phyloP scores from a whole-genome alignment of 1,140 invertebrate species.

The Platorchestia sp. region DNA sequence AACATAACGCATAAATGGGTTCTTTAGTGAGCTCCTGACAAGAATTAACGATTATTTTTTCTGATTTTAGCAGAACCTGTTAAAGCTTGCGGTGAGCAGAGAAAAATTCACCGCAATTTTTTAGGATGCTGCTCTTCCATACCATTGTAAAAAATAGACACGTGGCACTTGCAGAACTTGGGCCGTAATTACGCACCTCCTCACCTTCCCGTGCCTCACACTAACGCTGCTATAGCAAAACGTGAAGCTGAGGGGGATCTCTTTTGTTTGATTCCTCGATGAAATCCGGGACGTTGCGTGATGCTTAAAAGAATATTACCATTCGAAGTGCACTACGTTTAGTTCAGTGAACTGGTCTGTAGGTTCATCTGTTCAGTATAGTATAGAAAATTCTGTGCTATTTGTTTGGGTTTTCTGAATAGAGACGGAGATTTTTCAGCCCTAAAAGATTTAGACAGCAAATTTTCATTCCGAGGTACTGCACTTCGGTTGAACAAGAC shows the following conservation, averaged over 20 bases:
- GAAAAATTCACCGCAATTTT: background rate
- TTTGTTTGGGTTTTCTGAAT: no score
- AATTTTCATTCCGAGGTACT: background rate
- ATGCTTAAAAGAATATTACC: background rate
- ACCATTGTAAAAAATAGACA: background rate
- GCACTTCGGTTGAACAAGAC: background rate
- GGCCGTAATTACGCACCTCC: background rate
- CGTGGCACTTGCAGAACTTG: background rate
- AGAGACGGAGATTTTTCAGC: background rate
- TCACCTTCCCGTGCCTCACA: background rate
- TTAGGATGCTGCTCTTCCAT: background rate
- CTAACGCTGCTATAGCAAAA: no score
- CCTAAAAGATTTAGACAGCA: background rate
- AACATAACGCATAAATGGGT: no score
- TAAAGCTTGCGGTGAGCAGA: background rate
- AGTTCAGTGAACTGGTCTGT: no score
- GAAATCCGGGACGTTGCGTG: background rate
- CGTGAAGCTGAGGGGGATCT: background rate
- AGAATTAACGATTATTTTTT: background rate
- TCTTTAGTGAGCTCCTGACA: no score
- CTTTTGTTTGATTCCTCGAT: background rate
- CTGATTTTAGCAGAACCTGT: background rate
- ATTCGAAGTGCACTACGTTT: no score
- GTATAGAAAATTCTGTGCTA: background rate
- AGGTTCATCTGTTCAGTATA: no score